Conservation (phyloP, 2,888 invertebrate species). For the Protonemura montana region DNA sequence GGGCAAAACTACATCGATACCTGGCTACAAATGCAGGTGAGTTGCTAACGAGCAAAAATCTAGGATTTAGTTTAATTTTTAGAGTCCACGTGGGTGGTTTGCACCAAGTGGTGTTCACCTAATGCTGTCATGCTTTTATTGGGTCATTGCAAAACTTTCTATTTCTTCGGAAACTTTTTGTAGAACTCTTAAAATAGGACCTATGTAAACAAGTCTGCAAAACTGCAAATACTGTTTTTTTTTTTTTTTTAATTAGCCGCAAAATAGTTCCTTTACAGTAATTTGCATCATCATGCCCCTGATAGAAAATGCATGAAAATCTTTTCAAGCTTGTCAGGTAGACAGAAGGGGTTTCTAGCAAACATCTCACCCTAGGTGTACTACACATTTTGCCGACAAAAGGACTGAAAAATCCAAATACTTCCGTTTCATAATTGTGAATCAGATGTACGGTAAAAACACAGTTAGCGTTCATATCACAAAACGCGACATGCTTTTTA, state of each 20-base stretch:
- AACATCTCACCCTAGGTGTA: neutral
- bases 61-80: neutral
- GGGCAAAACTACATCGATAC: conserved; percentile 45
- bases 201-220: too few species aligned
- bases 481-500: neutral
- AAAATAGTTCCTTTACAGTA: too few species aligned
- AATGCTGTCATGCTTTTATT: neutral
- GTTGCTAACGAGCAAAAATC: neutral
- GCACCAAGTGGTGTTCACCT: neutral
- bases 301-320: too few species aligned
- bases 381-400: neutral
- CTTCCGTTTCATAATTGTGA: neutral
- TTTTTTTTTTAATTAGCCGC: too few species aligned
- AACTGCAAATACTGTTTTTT: too few species aligned
- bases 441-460: neutral
- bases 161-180: neutral
- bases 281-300: too few species aligned
- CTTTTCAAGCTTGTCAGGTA: too few species aligned
- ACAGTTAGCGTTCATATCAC: neutral
- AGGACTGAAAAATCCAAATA: neutral
- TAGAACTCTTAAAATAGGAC: too few species aligned
- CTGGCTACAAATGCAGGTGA: conserved; percentile 48
- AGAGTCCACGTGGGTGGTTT: neutral
- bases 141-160: neutral
- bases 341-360: neutral